A percentile compares a stretch with the other conserved stretches of the same genome.
Conservation (phyloP, 2,888 invertebrate genomes). For the Protodeltote pygarga region DNA sequence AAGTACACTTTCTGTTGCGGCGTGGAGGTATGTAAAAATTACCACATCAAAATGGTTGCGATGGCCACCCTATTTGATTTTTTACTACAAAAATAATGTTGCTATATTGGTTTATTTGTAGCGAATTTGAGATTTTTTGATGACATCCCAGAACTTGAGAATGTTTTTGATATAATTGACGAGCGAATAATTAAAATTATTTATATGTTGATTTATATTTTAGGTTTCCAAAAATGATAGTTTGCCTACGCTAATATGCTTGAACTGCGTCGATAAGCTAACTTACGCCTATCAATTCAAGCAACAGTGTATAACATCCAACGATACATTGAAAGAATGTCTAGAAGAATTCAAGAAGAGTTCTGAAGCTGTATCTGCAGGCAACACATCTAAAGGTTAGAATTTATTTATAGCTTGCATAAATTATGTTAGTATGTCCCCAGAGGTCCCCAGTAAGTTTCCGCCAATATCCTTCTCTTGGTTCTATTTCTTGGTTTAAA, state of each 20-base stretch:
- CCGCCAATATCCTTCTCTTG: slow-evolving; percentile 23
- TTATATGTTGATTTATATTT: slow-evolving; percentile 45
- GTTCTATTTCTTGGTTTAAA: too few relatives aligned
- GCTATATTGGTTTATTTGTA: slow-evolving; percentile 80
- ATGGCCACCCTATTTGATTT: slow-evolving; percentile 84
- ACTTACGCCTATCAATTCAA: slow-evolving; percentile 83
- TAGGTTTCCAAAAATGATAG: slow-evolving; percentile 80
- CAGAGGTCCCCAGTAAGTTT: slow-evolving; percentile 13
- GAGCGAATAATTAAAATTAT: slow-evolving; percentile 8
- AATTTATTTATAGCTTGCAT: not conserved
- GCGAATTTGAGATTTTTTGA: slow-evolving; percentile 72
- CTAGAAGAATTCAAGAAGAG: slow-evolving; percentile 80
- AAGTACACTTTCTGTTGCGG: slow-evolving; percentile 83
- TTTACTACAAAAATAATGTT: slow-evolving; percentile 84
- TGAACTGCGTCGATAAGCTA: slow-evolving; percentile 82
- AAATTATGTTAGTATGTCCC: not conserved
- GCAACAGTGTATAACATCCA: slow-evolving; percentile 81
- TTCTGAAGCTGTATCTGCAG: slow-evolving; percentile 67
- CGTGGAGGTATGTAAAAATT: slow-evolving; percentile 83
- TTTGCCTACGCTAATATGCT: slow-evolving; percentile 82
- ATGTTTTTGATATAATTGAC: slow-evolving; percentile 15
- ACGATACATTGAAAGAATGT: slow-evolving; percentile 83
- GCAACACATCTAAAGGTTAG: slow-evolving; percentile 67
- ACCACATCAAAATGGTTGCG: slow-evolving; percentile 85
- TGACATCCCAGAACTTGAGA: slow-evolving; percentile 75